Conservation (phyloP, 2,888 invertebrate genomes). For the Xanthorhoe spadicearia region DNA sequence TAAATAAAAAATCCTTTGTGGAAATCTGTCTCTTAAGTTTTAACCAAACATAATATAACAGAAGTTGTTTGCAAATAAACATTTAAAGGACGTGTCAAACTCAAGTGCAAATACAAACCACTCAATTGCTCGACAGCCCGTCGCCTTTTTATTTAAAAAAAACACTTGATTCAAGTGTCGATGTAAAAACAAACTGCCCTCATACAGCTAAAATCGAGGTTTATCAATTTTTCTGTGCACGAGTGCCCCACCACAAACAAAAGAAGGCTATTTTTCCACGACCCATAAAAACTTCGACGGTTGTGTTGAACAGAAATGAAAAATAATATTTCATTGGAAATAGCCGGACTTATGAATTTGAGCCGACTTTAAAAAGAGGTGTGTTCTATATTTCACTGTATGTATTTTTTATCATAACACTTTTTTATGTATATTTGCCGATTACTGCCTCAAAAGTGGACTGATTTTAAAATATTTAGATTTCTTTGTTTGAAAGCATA, state of each 20-base stretch:
- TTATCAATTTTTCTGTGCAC: slow-evolving; percentile 42
- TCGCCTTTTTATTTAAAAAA: neutral
- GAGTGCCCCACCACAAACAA: slow-evolving; percentile 38
- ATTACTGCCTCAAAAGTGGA: too few species aligned
- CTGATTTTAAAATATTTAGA: too few species aligned
- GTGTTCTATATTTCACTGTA: too few species aligned
- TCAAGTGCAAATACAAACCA: neutral
- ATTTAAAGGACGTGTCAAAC: neutral
- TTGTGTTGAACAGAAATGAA: neutral
- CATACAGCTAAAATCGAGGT: slow-evolving; percentile 9
- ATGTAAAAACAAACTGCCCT: slow-evolving; percentile 2
- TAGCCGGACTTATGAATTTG: too few species aligned
- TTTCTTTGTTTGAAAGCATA: too few species aligned
- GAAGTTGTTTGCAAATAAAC: neutral
- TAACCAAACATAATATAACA: too few species aligned
- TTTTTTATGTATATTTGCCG: too few species aligned
- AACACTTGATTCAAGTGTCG: slow-evolving; percentile 4
- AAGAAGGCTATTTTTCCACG: slow-evolving; percentile 37
- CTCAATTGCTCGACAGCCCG: neutral
- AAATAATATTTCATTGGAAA: neutral
- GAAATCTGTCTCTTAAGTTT: too few species aligned
- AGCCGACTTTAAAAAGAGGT: too few species aligned
- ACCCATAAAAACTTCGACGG: slow-evolving; percentile 35
- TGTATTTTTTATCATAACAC: too few species aligned
- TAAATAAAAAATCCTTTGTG: too few species aligned